Evolutionary conservation across 1,140 invertebrate species (phyloP).

Genomic region (Drosophila subpulchrella): DNA sequence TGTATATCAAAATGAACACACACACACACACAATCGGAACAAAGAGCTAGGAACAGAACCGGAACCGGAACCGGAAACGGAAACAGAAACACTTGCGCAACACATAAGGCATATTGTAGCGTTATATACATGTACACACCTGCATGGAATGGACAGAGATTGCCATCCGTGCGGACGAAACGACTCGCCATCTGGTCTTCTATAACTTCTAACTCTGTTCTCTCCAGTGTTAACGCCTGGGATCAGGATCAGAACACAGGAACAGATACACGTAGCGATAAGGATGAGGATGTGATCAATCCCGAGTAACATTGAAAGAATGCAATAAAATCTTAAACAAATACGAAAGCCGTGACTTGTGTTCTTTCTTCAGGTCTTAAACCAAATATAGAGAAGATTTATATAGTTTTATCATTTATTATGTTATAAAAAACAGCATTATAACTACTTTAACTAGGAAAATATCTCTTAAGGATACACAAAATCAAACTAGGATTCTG

Average conservation of each 20-base stretch:
- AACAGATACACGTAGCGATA: conserved; percentile 12
- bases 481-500: not conserved
- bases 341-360: not conserved
- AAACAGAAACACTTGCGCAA: not conserved
- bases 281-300: conserved; percentile 28
- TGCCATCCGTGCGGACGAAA: conserved; percentile 3
- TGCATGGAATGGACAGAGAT: conserved; percentile 10
- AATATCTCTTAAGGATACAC: not conserved
- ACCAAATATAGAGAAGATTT: not conserved
- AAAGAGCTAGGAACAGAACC: conserved; percentile 3
- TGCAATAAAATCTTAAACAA: conserved; percentile 42
- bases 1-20: conserved; percentile 28
- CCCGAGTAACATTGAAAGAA: conserved; percentile 38
- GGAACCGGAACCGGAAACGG: conserved; percentile 2
- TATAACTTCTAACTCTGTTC: not conserved
- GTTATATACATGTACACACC: conserved; percentile 18
- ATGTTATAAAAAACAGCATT: conserved; percentile 2
- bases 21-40: conserved; percentile 12
- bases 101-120: conserved; percentile 19
- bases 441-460: not conserved
- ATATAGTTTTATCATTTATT: conserved; percentile 2
- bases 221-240: conserved; percentile 2
- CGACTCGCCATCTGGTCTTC: conserved; percentile 18
- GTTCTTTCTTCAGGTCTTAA: not conserved
- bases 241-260: conserved; percentile 6